A percentile compares a stretch with the other conserved stretches of the same genome.
Evolutionary conservation across 1,140 invertebrate genomes (phyloP).

Genomic region (Platyscapa corneri): DNA sequence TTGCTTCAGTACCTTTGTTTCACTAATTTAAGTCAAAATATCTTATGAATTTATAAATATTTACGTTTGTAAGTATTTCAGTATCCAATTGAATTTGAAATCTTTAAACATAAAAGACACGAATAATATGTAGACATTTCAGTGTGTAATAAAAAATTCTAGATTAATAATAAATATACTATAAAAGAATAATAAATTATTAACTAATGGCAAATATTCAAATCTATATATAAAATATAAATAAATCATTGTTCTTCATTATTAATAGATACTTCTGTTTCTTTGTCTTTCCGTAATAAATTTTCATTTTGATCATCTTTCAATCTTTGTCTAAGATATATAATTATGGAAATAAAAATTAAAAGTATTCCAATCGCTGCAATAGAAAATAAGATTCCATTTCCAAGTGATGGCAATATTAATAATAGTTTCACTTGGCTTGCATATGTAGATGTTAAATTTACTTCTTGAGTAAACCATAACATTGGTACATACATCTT

Average conservation of each 20-base stretch:
- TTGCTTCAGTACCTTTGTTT: too few species aligned
- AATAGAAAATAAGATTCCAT: slow-evolving; percentile 74
- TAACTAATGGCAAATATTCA: background rate
- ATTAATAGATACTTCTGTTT: slow-evolving; percentile 11
- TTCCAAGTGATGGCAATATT: slow-evolving; percentile 72
- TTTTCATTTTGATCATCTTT: slow-evolving; percentile 61
- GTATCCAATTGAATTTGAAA: too few species aligned
- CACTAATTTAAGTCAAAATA: too few species aligned
- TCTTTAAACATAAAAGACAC: too few species aligned
- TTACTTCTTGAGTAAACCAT: slow-evolving; percentile 83
- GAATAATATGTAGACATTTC: slow-evolving; percentile 20
- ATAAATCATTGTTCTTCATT: slow-evolving; percentile 31
- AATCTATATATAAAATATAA: slow-evolving; percentile 12
- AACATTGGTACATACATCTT: slow-evolving; percentile 80
- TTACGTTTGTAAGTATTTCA: too few species aligned
- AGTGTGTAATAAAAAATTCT: background rate
- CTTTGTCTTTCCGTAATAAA: slow-evolving; percentile 58
- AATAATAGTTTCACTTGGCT: slow-evolving; percentile 75
- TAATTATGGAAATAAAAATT: slow-evolving; percentile 66
- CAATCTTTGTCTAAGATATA: slow-evolving; percentile 60
- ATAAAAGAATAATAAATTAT: slow-evolving; percentile 13
- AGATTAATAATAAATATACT: background rate
- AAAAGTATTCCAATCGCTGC: slow-evolving; percentile 74
- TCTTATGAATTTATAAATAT: too few species aligned
- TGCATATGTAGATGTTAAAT: slow-evolving; percentile 77